Percentiles rank a stretch among this genome's conserved stretches.
Conservation (phyloP, 2,888 invertebrate genomes). For the Hedya salicella region DNA sequence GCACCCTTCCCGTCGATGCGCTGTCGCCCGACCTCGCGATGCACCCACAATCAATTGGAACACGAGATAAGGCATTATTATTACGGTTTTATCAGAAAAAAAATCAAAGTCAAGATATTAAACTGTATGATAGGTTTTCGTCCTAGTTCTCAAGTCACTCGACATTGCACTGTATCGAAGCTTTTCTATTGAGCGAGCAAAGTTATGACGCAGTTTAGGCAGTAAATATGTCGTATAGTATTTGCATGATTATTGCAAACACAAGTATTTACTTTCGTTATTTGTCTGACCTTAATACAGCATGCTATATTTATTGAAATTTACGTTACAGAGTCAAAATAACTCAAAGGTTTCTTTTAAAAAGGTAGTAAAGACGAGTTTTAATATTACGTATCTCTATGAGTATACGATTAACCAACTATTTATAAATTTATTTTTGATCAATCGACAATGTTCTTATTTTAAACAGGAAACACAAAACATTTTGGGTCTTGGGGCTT, state of each 20-base stretch:
- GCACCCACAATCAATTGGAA: constrained; percentile 42
- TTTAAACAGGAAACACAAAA: constrained; percentile 5
- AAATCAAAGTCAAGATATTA: constrained; percentile 33
- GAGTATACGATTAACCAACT: too few species aligned
- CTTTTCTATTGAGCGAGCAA: constrained; percentile 2
- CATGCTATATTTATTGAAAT: constrained; percentile 4
- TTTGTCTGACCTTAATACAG: constrained; percentile 24
- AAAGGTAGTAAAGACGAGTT: too few species aligned
- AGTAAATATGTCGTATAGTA: constrained; percentile 10
- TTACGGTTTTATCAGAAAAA: constrained; percentile 34
- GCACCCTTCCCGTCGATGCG: constrained; percentile 49
- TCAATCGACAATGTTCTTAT: not conserved
- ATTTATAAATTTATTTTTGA: too few species aligned
- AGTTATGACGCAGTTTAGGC: constrained; percentile 9
- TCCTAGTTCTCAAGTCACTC: not conserved
- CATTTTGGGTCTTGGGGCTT: constrained; percentile 7
- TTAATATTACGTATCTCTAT: too few species aligned
- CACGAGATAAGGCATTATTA: constrained; percentile 41
- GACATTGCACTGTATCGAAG: constrained; percentile 6
- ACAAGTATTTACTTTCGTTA: constrained; percentile 21
- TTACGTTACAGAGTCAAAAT: not conserved
- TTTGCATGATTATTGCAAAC: constrained; percentile 27
- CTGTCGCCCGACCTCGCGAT: constrained; percentile 53
- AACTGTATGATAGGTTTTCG: constrained; percentile 20
- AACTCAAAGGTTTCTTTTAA: not conserved